Evolutionary conservation across 2,113 vertebrate species (phyloP), one percentile per base, ranked within the genome.

Genomic region (Ailurus styani): DNA sequence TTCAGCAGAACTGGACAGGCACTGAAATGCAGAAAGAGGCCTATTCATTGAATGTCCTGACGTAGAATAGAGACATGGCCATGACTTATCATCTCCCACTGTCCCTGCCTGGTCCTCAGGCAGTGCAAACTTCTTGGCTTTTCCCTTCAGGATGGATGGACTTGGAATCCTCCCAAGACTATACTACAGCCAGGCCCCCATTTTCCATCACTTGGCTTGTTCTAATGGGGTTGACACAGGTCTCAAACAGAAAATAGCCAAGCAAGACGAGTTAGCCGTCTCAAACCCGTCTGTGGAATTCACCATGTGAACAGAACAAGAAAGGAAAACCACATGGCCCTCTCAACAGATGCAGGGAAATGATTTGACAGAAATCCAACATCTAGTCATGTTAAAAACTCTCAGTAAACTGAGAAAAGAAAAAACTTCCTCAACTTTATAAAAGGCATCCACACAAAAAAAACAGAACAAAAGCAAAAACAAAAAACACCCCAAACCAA

Each of bases 101-200:
- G 52, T 12, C 7, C 21, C 34, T 37, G 55, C 34, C 13, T 81
- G 78, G n/a, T 37, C 78, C 21, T 52, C 78, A 55, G n/a, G 21
- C 52, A 55, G 6, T 15, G 34, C 52, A 81, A 55, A 7, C 21
- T 55, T 52, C 52, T 37, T 14, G 20, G 12, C 2, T 55, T 55
- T 8, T 14, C 13, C 21, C 13, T 37, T 37, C 78, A 55, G 21
- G n/a, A 81, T 2, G 7, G 21, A 55, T 27, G 34, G 78, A 27
- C 78, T 25, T 27, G 52, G 34, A 37, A 55, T 55, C 12, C 7
- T 0, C n/a, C n/a, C 52, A 81, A 81, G 78, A 37, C 12, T 37
- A 15, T 27, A 40, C 37, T n/a, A 52, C 2, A 25, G 21, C 12
- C 7, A 2, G n/a, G 20, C 0, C n/a, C n/a, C 20, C 34, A 15